These are phyloP conservation scores for Popillia japonica DNA, from an alignment of 1,140 invertebrate species.

Conservation along the genomic window DNA sequence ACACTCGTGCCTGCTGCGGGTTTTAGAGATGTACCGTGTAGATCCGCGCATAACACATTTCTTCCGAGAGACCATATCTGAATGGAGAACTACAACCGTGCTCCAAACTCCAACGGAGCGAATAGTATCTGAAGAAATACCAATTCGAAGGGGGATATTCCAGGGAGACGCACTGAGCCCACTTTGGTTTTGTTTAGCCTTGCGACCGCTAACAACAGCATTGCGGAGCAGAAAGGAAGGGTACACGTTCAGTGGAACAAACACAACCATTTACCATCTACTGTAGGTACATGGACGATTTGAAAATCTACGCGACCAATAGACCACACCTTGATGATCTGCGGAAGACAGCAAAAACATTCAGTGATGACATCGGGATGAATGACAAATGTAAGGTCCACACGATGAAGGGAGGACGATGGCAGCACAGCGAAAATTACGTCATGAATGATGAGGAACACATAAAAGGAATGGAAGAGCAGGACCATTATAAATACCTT, in stretches of 20 bases:
- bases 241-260: too few species aligned
- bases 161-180: constrained; percentile 48
- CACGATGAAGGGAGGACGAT: constrained; percentile 35
- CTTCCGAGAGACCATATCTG: background rate
- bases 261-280: background rate
- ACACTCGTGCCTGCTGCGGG: too few species aligned
- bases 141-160: constrained; percentile 48
- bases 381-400: constrained; percentile 41
- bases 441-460: too few species aligned
- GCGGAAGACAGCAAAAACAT: constrained; percentile 19
- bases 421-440: constrained; percentile 7
- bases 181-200: too few species aligned
- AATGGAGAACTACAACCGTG: constrained; percentile 35
- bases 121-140: constrained; percentile 38
- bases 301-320: too few species aligned
- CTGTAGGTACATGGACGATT: constrained; percentile 46
- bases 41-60: too few species aligned
- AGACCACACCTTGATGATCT: constrained; percentile 35
- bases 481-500: too few species aligned
- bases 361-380: constrained; percentile 41
- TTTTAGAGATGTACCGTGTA: too few species aligned
- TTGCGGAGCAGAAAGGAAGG: too few species aligned
- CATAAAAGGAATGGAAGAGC: too few species aligned
- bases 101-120: background rate
- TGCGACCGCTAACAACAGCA: too few species aligned